A percentile compares a stretch with the other conserved stretches of the same genome.
These are phyloP conservation scores for Poecilus cupreus DNA, from an alignment of 2,888 invertebrate genomes.

Conservation along the genomic window DNA sequence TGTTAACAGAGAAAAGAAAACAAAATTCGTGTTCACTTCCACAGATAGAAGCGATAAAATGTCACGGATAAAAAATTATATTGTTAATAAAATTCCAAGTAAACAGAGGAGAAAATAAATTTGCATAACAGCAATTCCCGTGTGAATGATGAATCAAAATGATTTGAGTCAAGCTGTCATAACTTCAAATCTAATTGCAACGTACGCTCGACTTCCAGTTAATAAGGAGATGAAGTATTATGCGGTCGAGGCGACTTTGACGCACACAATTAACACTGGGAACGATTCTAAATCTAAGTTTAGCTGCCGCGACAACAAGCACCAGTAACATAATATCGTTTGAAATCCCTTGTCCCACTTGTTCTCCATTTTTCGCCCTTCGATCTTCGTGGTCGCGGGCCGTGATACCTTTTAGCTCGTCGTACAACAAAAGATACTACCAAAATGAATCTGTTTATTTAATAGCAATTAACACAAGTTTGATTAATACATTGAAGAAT, in stretches of 20 bases:
- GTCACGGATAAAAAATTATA: slow-evolving; percentile 52
- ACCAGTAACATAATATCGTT: not conserved
- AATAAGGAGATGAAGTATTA: slow-evolving; percentile 40
- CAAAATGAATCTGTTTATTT: slow-evolving; percentile 21
- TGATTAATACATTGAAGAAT: not conserved
- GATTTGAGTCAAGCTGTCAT: slow-evolving; percentile 44
- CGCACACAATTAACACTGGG: slow-evolving; percentile 47
- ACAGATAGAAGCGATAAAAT: slow-evolving; percentile 47
- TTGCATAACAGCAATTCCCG: slow-evolving; percentile 46
- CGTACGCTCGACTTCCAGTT: slow-evolving; percentile 13
- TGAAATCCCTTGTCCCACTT: not conserved
- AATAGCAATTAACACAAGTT: slow-evolving; percentile 19
- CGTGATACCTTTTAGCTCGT: not conserved
- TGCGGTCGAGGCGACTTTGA: slow-evolving; percentile 6
- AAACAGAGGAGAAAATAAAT: slow-evolving; percentile 44
- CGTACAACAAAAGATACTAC: not conserved
- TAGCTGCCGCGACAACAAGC: slow-evolving; percentile 9
- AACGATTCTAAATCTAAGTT: slow-evolving; percentile 6
- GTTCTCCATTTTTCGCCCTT: not conserved
- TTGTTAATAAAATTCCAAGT: slow-evolving; percentile 48
- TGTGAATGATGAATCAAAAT: slow-evolving; percentile 51
- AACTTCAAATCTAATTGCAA: slow-evolving; percentile 51
- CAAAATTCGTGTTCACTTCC: slow-evolving; percentile 37
- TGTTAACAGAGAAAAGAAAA: slow-evolving; percentile 40
- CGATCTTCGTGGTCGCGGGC: not conserved